A percentile compares a stretch with the other conserved stretches of the same genome.
Conservation (phyloP, 2,797 vertebrate genomes). For the Halcyon badia region DNA sequence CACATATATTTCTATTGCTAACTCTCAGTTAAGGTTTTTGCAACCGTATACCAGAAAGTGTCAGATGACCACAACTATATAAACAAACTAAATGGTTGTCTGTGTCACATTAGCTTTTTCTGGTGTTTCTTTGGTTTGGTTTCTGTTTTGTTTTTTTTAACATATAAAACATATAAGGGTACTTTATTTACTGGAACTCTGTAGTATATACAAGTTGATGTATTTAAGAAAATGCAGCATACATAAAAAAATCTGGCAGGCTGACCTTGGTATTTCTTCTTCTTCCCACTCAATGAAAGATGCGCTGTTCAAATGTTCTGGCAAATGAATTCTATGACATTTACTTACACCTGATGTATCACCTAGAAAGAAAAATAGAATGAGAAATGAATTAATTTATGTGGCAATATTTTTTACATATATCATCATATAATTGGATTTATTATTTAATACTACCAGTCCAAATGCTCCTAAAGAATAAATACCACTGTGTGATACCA, state of each 20-base stretch:
- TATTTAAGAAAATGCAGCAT: neutral
- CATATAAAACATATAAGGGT: neutral
- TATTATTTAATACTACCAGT: neutral
- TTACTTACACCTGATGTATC: conserved; percentile 60
- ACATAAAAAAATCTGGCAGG: neutral
- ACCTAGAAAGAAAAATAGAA: conserved; percentile 67
- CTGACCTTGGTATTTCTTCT: conserved; percentile 91
- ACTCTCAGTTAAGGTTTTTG: neutral
- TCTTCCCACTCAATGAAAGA: conserved; percentile 90
- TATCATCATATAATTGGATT: neutral
- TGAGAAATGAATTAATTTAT: neutral
- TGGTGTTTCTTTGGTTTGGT: neutral
- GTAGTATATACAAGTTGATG: neutral
- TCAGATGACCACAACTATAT: neutral
- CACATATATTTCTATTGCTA: neutral
- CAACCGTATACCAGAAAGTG: neutral
- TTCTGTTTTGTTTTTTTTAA: neutral
- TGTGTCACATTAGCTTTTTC: neutral
- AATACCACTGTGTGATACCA: neutral
- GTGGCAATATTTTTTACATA: neutral
- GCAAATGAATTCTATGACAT: conserved; percentile 72
- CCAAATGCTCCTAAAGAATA: neutral
- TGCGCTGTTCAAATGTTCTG: conserved; percentile 80
- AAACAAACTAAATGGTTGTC: neutral
- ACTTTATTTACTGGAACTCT: neutral